Base-by-base conservation (phyloP, 2,888 invertebrate genomes). In the Caprella mutica region DNA sequence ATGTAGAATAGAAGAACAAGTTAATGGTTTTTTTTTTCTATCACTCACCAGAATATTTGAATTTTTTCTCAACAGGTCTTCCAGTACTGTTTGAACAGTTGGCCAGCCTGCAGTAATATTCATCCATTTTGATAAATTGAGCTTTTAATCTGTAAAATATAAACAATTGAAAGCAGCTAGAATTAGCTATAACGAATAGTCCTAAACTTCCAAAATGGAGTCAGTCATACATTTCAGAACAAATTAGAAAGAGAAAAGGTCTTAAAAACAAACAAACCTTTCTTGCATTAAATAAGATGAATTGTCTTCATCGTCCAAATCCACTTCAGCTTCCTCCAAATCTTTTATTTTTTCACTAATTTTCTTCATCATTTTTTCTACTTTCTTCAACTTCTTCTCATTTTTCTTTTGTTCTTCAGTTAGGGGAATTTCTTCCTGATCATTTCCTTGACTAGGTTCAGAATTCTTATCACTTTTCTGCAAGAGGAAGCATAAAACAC, bases 241-340 rank as follows among this genome's bases (percentile, higher is more conserved):
- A 2, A 2, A 12, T 12, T 19, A 12, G 9, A 12, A 2, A 42
- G 42, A 2, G 3, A 12, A 42, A 42, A 19, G 19, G 12, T 19
- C 14, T 33, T 12, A 8, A 8, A 12, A 33, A 33, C 35, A 33
- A 2, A 24, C 53, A 26, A 19, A 82, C 74, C 78, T 78, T 66
- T 84, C 83, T 62, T 82, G 78, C 66, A 83, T 77, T 39, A 87
- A 74, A 72, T 84, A 88, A 29, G 79, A 75, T 2, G 86, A 86
- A 70, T 84, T 78, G 44, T 80, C 78, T 27, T 85, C 85, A 66
- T 84, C 82, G 68, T 83, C 81, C 70, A 83, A 81, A 65, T 86
- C 80, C 2, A 87, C 79, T 67, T 87, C 85, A 50, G 78, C 74
- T 51, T 77, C 77, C 68, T 85, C 85, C 5, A 86, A 71, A 64